Base-by-base conservation (phyloP, 2,888 invertebrate genomes). In the Helleia helle region DNA sequence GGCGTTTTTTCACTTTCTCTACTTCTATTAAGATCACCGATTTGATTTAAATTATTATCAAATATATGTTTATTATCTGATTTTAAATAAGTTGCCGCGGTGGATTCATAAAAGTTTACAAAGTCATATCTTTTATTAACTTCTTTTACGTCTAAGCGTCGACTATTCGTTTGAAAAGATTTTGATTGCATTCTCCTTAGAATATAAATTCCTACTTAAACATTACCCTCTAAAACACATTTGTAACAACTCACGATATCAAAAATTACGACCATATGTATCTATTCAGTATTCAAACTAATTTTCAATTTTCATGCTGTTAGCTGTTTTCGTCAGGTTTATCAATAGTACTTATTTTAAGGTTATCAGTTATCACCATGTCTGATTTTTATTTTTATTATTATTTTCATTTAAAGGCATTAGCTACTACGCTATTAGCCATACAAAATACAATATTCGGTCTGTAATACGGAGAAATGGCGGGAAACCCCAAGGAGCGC, bases 41-140 rank as follows among this genome's bases (percentile, higher is more conserved):
- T 18, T 18, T 18, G 3, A 18, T 6, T n/a, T 15, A 15, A 40
- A 24, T 9, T 27, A 26, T 52, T 48, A 27, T 51, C 55, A 27
- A 41, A 22, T 36, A 55, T 51, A 40, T 52, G 57, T 37, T 56
- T 63, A 40, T 55, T 49, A 36, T 54, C 38, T 36, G 49, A 38
- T 36, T 53, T 56, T 40, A 41, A 48, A 41, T 49, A 60, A n/a
- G 56, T 65, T 53, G 75, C 75, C 2, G 57, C 53, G 24, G 59
- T 53, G 43, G 65, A 59, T 63, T 67, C 70, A 45, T 81, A 81
- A 25, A 67, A 56, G 40, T 63, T 57, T 17, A 66, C 52, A 57
- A 75, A 81, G 31, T 76, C 71, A 31, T 63, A 61, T 15, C 64
- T 59, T 55, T 63, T 67, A 41, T 63, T 64, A 22, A 48, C 47